These are phyloP conservation scores for Drosophila phalerata DNA, from an alignment of 2,888 invertebrate genomes.

Conservation along the genomic window DNA sequence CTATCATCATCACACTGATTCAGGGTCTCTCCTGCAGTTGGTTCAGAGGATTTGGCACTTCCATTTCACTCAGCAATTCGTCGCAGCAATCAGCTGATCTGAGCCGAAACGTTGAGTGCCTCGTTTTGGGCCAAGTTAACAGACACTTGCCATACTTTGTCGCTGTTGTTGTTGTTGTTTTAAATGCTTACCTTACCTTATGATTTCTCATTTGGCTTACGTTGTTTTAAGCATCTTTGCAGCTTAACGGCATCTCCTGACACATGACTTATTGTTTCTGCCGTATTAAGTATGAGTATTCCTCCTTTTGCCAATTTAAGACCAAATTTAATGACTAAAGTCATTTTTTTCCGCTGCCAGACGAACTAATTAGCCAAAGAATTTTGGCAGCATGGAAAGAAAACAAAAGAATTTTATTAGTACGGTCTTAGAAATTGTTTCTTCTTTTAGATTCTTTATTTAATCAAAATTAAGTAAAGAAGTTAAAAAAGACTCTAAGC, in stretches of 20 bases:
- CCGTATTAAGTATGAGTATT: slow-evolving; percentile 30
- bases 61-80: slow-evolving; percentile 70
- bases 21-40: slow-evolving; percentile 14
- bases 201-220: slow-evolving; percentile 34
- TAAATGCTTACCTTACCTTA: slow-evolving; percentile 42
- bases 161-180: slow-evolving; percentile 54
- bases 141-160: slow-evolving; percentile 35
- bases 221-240: slow-evolving; percentile 74
- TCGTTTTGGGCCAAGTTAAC: slow-evolving; percentile 42
- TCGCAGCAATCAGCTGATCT: slow-evolving; percentile 60
- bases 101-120: slow-evolving; percentile 56
- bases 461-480: too few relatives aligned
- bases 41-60: slow-evolving; percentile 63
- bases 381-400: not conserved
- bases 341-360: slow-evolving; percentile 21
- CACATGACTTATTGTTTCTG: slow-evolving; percentile 72
- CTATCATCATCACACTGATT: slow-evolving; percentile 8
- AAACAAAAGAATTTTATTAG: not conserved
- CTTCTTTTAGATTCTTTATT: too few relatives aligned
- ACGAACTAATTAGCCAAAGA: slow-evolving; percentile 26
- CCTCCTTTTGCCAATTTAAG: slow-evolving; percentile 20
- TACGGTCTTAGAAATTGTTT: not conserved
- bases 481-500: too few relatives aligned
- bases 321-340: slow-evolving; percentile 30
- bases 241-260: slow-evolving; percentile 75